Conservation (phyloP, 2,888 invertebrate species). For the Buathra laborator region DNA sequence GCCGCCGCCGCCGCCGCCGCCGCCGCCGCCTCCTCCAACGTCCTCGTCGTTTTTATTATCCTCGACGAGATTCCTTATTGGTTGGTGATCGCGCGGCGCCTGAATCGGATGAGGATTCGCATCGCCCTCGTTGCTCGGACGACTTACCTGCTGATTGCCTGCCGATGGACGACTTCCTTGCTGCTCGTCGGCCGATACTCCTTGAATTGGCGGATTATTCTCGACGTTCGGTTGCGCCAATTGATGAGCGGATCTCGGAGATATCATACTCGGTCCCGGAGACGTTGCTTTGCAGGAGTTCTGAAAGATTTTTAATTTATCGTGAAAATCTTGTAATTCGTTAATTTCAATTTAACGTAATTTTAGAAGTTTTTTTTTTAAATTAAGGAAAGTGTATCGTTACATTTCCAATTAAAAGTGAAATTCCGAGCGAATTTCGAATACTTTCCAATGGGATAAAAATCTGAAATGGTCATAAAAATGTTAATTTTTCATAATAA, state of each 20-base stretch:
- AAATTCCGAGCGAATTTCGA: too few species aligned
- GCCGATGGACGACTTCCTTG: slow-evolving; percentile 70
- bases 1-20: neutral
- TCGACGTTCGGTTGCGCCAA: slow-evolving; percentile 57
- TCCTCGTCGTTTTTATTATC: slow-evolving; percentile 65
- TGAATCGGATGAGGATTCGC: slow-evolving; percentile 78
- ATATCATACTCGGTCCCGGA: slow-evolving; percentile 60
- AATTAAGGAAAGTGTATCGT: neutral
- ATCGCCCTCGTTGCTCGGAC: slow-evolving; percentile 76
- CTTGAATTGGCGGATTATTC: slow-evolving; percentile 23
- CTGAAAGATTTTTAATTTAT: slow-evolving; percentile 66
- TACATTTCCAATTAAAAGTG: too few species aligned
- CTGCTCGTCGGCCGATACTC: slow-evolving; percentile 40
- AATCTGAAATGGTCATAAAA: too few species aligned
- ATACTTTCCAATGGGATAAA: too few species aligned
- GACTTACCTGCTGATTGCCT: slow-evolving; percentile 81
- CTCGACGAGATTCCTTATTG: slow-evolving; percentile 67
- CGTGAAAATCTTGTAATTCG: neutral
- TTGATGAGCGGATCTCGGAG: slow-evolving; percentile 63
- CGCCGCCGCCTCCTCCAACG: neutral
- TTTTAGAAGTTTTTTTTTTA: neutral
- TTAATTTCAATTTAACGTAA: neutral
- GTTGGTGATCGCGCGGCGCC: slow-evolving; percentile 76
- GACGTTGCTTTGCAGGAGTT: slow-evolving; percentile 69
- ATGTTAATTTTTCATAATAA: too few species aligned